These are phyloP conservation scores for Eulithis testata DNA, from an alignment of 2,888 invertebrate species.

Conservation along the genomic window DNA sequence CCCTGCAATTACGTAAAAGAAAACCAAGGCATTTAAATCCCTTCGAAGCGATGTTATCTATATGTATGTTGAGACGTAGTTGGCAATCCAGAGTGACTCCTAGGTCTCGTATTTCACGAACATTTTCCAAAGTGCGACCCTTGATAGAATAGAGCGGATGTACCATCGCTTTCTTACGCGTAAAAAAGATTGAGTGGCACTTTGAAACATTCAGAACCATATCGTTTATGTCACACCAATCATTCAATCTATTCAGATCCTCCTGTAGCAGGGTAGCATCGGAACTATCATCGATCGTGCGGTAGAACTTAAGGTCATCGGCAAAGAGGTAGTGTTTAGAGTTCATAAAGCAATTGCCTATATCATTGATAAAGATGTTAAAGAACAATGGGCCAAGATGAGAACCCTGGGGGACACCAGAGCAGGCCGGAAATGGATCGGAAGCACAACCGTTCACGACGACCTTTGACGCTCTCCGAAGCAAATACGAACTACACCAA, in stretches of 20 bases:
- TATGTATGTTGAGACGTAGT: background rate
- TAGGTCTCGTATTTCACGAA: background rate
- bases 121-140: background rate
- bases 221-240: background rate
- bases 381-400: background rate
- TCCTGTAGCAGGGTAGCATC: background rate
- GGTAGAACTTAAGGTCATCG: background rate
- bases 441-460: background rate
- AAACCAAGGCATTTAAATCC: background rate
- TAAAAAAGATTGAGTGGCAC: background rate
- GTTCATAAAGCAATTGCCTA: background rate
- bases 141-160: too few relatives aligned
- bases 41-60: background rate
- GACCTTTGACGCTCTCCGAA: background rate
- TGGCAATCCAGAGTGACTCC: background rate
- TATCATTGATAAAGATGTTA: background rate
- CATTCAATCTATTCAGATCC: background rate
- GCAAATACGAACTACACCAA: background rate
- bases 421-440: background rate
- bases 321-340: background rate
- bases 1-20: background rate
- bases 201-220: background rate
- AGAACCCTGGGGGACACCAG: slow-evolving; percentile 1
- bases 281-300: background rate
- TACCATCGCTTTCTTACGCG: background rate